phyloP scores from a whole-genome alignment of 2,888 invertebrate genomes.

The Ormyrus pomaceus region DNA sequence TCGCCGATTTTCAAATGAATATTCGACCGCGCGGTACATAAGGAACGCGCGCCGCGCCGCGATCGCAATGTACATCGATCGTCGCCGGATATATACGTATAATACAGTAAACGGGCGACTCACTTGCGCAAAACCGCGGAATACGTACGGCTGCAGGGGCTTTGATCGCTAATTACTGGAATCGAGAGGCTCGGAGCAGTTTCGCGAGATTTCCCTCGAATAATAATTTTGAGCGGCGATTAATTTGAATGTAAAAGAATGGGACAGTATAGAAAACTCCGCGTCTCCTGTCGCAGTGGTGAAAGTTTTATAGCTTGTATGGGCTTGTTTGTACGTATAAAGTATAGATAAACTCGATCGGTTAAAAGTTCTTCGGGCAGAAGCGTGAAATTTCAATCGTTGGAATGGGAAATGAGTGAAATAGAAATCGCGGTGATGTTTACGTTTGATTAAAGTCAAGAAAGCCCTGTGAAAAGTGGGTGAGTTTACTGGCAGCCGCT shows the following conservation, averaged over 20 bases:
- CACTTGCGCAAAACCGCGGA: constrained; percentile 26
- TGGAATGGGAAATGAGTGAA: too few relatives aligned
- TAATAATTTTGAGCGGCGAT: not conserved
- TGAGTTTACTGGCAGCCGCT: not conserved
- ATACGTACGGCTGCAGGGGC: not conserved
- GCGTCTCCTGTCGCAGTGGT: too few relatives aligned
- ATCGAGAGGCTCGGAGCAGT: not conserved
- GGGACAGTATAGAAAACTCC: too few relatives aligned
- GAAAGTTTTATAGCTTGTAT: too few relatives aligned
- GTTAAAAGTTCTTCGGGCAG: too few relatives aligned
- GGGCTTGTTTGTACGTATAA: too few relatives aligned
- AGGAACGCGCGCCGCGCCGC: not conserved
- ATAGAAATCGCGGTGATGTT: too few relatives aligned
- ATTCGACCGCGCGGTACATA: constrained; percentile 26
- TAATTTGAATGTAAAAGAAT: too few relatives aligned
- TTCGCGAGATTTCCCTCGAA: not conserved
- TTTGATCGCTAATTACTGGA: not conserved
- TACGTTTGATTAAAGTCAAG: too few relatives aligned
- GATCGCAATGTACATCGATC: not conserved
- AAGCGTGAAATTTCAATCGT: too few relatives aligned
- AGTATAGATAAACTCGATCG: too few relatives aligned
- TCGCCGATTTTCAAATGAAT: constrained; percentile 24
- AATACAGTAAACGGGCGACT: not conserved
- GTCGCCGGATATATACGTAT: not conserved
- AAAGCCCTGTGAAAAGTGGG: too few relatives aligned